phyloP scores from a whole-genome alignment of 1,140 invertebrate species.

The Eriosoma lanigerum region DNA sequence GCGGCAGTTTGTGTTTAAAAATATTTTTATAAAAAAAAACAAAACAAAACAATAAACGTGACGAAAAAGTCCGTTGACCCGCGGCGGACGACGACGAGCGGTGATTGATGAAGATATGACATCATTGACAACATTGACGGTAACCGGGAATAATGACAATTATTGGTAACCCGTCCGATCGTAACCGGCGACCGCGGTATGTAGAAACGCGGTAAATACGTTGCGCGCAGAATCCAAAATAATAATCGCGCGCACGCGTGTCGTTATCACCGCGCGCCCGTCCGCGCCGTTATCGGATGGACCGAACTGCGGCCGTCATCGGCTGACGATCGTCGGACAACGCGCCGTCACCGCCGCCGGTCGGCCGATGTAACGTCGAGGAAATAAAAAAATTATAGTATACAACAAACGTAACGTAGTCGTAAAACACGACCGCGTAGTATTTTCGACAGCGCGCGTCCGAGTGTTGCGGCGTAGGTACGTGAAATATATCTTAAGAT shows the following conservation, averaged over 20 bases:
- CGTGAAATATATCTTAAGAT: too few species aligned
- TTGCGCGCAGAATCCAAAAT: constrained; percentile 18
- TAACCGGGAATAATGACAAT: too few species aligned
- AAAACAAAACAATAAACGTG: background rate
- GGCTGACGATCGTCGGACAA: constrained; percentile 5
- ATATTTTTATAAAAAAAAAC: background rate
- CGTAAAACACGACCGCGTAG: background rate
- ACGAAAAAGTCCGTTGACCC: constrained; percentile 16
- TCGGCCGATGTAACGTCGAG: background rate
- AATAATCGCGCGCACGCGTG: background rate
- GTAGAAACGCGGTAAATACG: too few species aligned
- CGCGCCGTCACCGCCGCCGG: background rate
- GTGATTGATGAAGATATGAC: too few species aligned
- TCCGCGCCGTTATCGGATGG: background rate
- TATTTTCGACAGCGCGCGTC: constrained; percentile 20
- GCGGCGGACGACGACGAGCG: background rate
- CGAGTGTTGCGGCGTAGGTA: background rate
- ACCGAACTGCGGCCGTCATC: background rate
- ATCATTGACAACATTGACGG: too few species aligned
- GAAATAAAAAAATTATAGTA: background rate
- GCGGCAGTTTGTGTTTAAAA: background rate
- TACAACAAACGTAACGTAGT: background rate
- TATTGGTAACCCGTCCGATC: too few species aligned
- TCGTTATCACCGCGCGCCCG: background rate
- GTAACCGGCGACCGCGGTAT: background rate